Percentiles rank a stretch among this genome's conserved stretches.
phyloP scores from a whole-genome alignment of 2,797 vertebrate genomes.

The Otolemur crassicaudatus region DNA sequence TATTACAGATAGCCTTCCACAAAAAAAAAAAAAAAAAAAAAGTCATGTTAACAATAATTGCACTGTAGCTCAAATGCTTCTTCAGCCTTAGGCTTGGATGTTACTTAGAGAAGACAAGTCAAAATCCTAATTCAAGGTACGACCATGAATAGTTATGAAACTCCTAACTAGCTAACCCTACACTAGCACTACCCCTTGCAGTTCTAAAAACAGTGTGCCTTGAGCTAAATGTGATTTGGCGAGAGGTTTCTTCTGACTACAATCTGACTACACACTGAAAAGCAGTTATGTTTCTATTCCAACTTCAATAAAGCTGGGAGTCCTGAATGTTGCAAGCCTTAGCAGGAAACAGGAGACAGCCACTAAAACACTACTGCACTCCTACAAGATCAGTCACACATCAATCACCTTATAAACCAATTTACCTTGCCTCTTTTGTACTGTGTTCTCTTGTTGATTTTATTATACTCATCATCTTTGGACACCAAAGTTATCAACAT shows the following conservation, averaged over 20 bases:
- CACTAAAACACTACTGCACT: background rate
- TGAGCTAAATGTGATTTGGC: background rate
- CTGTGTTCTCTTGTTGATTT: background rate
- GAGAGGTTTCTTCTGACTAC: background rate
- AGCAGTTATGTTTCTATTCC: background rate
- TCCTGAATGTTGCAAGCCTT: background rate
- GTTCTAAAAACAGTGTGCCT: background rate
- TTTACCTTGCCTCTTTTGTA: background rate
- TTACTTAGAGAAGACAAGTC: background rate
- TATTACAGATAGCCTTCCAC: background rate
- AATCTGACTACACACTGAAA: background rate
- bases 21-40: background rate
- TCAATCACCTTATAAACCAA: background rate
- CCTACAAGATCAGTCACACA: background rate
- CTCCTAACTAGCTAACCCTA: background rate
- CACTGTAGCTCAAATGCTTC: background rate
- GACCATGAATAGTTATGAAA: background rate
- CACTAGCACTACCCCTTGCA: background rate
- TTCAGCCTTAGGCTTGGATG: background rate
- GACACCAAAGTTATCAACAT: background rate
- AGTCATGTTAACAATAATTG: background rate
- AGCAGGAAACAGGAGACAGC: background rate
- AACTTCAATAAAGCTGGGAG: background rate
- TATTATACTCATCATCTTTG: background rate
- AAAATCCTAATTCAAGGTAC: conserved; percentile 40